Evolutionary conservation across 2,888 invertebrate species (phyloP).

Genomic region (Perithous albicinctus): DNA sequence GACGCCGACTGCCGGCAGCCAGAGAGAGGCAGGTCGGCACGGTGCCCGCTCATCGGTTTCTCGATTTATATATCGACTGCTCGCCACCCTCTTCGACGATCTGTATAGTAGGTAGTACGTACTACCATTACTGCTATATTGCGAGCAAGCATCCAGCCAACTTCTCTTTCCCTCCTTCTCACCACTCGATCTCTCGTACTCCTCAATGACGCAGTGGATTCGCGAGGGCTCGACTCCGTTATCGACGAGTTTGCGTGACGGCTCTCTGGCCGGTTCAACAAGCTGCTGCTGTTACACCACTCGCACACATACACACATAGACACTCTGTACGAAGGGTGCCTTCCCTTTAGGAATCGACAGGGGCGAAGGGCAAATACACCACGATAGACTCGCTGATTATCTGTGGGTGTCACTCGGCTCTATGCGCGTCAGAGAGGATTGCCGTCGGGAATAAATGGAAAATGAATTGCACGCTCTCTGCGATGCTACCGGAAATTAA

Average conservation of each 20-base stretch:
- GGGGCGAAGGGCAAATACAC: background rate
- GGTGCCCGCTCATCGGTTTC: constrained; percentile 60
- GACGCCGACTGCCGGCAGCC: background rate
- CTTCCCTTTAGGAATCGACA: background rate
- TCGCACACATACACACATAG: background rate
- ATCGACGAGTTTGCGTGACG: constrained; percentile 14
- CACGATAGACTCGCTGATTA: background rate
- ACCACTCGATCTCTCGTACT: background rate
- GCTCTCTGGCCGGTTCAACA: constrained; percentile 2
- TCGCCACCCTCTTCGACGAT: constrained; percentile 37
- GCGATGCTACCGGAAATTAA: constrained; percentile 3
- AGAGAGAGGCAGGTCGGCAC: constrained; percentile 22
- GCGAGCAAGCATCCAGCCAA: background rate
- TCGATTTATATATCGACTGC: constrained; percentile 60
- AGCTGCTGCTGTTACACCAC: background rate
- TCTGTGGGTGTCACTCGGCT: background rate
- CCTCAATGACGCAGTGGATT: constrained; percentile 15
- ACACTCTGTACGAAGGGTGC: background rate
- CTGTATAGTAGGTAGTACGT: constrained; percentile 23
- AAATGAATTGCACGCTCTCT: constrained; percentile 38
- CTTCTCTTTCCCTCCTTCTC: background rate
- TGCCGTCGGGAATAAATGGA: constrained; percentile 29
- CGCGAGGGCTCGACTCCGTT: constrained; percentile 19
- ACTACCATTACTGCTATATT: background rate
- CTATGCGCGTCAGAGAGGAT: background rate